Evolutionary conservation across 1,140 invertebrate species (phyloP).

Genomic region (Matsumurasca onukii): DNA sequence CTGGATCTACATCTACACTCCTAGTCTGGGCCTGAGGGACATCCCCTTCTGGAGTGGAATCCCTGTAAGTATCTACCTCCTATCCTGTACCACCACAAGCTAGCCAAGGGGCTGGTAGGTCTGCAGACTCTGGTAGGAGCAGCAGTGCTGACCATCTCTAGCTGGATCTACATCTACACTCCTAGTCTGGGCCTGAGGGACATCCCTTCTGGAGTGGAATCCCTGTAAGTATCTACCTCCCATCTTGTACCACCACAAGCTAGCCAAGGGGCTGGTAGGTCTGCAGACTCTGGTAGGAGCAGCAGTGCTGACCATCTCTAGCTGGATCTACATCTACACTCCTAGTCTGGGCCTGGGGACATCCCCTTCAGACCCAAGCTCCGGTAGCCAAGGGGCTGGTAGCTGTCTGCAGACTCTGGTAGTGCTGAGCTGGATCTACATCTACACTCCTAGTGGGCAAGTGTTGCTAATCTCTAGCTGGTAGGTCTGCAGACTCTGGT

Average conservation of each 20-base stretch:
- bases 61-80: too few species aligned
- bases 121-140: constrained; percentile 58
- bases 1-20: constrained; percentile 61
- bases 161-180: constrained; percentile 60
- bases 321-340: constrained; percentile 60
- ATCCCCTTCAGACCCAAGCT: constrained; percentile 53
- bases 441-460: constrained; percentile 59
- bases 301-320: constrained; percentile 53
- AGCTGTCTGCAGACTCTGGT: constrained; percentile 56
- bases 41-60: constrained; percentile 66
- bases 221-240: constrained; percentile 50
- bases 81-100: constrained; percentile 53
- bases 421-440: constrained; percentile 59
- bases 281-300: constrained; percentile 58
- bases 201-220: constrained; percentile 64
- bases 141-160: constrained; percentile 53
- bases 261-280: constrained; percentile 57
- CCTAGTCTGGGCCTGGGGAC: constrained; percentile 55
- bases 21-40: constrained; percentile 56
- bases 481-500: constrained; percentile 57
- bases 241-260: constrained; percentile 53
- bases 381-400: constrained; percentile 57
- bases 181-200: constrained; percentile 57
- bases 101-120: constrained; percentile 57
- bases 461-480: constrained; percentile 58